Evolutionary conservation across 2,113 vertebrate species (phyloP).

Genomic region (Artemisiospiza belli): DNA sequence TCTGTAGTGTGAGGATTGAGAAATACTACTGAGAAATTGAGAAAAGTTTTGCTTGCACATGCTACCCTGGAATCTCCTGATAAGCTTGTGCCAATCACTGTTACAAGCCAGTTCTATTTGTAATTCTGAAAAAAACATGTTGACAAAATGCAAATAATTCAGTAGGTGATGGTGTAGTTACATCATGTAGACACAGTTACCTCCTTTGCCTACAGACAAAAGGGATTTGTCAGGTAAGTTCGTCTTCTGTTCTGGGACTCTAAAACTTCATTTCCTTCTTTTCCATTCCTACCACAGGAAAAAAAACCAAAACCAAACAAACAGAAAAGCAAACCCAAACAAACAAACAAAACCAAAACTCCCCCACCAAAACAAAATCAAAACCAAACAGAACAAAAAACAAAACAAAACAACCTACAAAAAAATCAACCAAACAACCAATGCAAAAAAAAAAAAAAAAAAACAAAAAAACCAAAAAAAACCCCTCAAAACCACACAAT

Average conservation of each 20-base stretch:
- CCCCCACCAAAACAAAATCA: neutral
- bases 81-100: neutral
- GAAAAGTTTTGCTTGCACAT: neutral
- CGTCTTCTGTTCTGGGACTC: neutral
- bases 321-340: neutral
- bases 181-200: neutral
- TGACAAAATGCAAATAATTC: neutral
- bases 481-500: neutral
- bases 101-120: neutral
- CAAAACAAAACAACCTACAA: neutral
- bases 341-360: neutral
- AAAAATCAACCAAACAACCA: neutral
- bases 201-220: neutral
- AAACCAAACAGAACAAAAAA: neutral
- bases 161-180: neutral
- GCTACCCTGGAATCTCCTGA: neutral
- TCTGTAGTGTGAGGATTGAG: neutral
- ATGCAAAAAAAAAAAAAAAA: too few relatives aligned
- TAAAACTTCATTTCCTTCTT: neutral
- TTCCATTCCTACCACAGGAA: neutral
- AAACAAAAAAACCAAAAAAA: too few relatives aligned
- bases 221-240: neutral
- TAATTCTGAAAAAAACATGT: neutral
- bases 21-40: neutral
- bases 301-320: neutral